phyloP scores from a whole-genome alignment of 2,888 invertebrate genomes.

The Tachystola acroxantha region DNA sequence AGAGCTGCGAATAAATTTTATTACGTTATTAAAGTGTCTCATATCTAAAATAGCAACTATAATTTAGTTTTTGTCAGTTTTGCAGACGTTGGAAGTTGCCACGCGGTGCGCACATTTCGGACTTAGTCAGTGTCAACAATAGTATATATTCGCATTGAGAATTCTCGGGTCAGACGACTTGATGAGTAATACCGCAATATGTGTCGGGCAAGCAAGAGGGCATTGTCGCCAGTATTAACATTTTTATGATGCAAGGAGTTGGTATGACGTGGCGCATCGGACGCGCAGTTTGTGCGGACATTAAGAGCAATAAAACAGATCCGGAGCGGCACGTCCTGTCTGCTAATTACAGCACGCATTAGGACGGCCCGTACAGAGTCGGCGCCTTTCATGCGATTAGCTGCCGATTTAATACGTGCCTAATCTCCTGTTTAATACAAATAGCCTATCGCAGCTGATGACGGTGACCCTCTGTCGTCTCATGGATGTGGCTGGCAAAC shows the following conservation, averaged over 20 bases:
- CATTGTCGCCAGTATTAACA: constrained; percentile 11
- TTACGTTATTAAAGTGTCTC: no score
- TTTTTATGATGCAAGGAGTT: constrained; percentile 17
- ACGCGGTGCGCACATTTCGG: no score
- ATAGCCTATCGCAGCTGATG: no score
- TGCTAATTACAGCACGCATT: constrained; percentile 57
- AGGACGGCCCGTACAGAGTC: constrained; percentile 21
- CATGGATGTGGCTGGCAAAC: no score
- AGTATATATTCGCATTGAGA: constrained; percentile 11
- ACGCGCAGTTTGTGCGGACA: constrained; percentile 25
- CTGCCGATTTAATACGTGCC: constrained; percentile 33
- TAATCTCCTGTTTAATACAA: constrained; percentile 5
- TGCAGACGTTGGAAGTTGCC: no score
- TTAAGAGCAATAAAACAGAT: constrained; percentile 55
- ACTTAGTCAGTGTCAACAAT: no score
- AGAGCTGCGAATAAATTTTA: no score
- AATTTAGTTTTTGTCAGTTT: no score
- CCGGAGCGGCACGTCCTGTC: constrained; percentile 39
- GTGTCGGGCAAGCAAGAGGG: constrained; percentile 8
- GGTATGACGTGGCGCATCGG: constrained; percentile 4
- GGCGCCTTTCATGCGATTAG: constrained; percentile 40
- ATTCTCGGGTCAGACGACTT: constrained; percentile 18
- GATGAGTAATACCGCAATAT: constrained; percentile 21
- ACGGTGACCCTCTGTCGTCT: no score
- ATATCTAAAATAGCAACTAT: no score